Evolutionary conservation across 1,140 invertebrate genomes (phyloP), one percentile per base, ranked within the genome.

Genomic region (Papilio aristodemus): DNA sequence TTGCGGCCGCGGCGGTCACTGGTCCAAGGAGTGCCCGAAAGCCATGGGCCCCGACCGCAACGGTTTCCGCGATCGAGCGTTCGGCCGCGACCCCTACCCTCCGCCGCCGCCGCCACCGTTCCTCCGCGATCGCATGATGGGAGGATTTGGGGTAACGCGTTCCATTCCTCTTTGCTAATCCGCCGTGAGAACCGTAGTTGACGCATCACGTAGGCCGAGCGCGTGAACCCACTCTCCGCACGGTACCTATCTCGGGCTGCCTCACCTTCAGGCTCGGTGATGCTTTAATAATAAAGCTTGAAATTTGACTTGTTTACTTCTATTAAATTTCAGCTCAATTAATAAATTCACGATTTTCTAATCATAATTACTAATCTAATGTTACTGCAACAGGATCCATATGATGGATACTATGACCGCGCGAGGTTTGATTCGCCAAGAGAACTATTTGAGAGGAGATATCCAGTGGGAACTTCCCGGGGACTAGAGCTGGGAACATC

Each of bases 21-120:
- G 97, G 97, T 98, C 96, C 76, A 97, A 97, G 93, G 96, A 98
- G 91, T 97, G 97, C 92, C 96, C 96, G 69, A 94, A 94, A 81
- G 94, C 94, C 71, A 93, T 95, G 89, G 95, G 94, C 72, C 94
- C 95, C 79, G 95, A 95, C 80, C 95, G 95, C 81, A 95, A 95
- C 84, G 94, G 95, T 76, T 96, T 95, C 93, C 94, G 95, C 84
- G 96, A 96, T 89, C 94, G 95, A 72, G 95, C 95, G 93, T 96
- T 96, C 92, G 95, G 95, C 87, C 94, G 95, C 79, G 95, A 96
- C 89, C 95, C 95, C 70, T 97, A 96, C 91, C 95, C 95, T 80
- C 95, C 95, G 86, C 96, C 96, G 84, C 96, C 95, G 83, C 95
- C 96, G 85, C 96, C 96, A 86, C 95, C 95, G 73, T 97, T 97